These are phyloP conservation scores for Amblyjoppa proteus DNA, from an alignment of 2,888 invertebrate genomes.

Conservation along the genomic window DNA sequence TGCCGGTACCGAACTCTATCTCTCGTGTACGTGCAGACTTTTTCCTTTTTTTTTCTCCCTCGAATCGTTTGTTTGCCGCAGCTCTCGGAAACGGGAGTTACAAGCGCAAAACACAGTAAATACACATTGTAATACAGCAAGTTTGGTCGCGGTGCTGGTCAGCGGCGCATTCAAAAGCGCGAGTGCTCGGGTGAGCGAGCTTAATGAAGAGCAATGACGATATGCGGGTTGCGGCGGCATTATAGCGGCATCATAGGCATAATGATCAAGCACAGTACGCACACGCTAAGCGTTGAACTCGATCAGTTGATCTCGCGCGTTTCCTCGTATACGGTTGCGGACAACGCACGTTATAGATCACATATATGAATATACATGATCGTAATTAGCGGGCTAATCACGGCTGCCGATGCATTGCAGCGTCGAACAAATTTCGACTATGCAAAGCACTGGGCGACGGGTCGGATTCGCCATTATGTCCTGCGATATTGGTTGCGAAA, in stretches of 20 bases:
- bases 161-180: slow-evolving; percentile 44
- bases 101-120: slow-evolving; percentile 15
- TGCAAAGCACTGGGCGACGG: background rate
- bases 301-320: slow-evolving; percentile 58
- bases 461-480: background rate
- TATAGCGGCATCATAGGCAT: slow-evolving; percentile 54
- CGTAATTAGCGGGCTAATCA: slow-evolving; percentile 17
- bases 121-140: slow-evolving; percentile 12
- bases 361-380: slow-evolving; percentile 13
- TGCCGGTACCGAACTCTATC: slow-evolving; percentile 21
- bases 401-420: background rate
- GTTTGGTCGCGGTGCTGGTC: slow-evolving; percentile 36
- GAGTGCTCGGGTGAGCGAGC: slow-evolving; percentile 35
- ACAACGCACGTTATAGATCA: slow-evolving; percentile 25
- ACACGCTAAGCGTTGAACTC: slow-evolving; percentile 59
- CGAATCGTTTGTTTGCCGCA: slow-evolving; percentile 16
- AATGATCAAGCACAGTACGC: slow-evolving; percentile 63
- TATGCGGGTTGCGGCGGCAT: slow-evolving; percentile 49
- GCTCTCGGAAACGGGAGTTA: background rate
- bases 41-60: background rate
- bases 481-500: background rate
- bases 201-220: slow-evolving; percentile 60
- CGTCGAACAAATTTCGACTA: slow-evolving; percentile 17
- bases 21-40: slow-evolving; percentile 28
- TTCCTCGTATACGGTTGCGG: slow-evolving; percentile 11